phyloP scores from a whole-genome alignment of 2,888 invertebrate genomes.

The Lasioglossum zephyrum region DNA sequence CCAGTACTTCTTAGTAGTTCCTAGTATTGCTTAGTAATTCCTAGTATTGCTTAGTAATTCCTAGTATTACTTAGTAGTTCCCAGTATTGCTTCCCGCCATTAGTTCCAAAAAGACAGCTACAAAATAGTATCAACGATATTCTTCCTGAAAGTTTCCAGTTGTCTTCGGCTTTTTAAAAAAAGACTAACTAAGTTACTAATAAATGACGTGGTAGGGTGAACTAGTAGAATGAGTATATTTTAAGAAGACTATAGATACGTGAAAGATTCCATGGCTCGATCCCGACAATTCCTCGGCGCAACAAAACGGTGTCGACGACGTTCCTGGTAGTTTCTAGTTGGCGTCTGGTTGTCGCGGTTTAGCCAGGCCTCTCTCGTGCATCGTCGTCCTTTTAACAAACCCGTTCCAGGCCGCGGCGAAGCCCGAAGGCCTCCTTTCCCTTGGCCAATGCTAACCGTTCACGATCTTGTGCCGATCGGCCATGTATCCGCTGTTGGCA shows the following conservation, averaged over 20 bases:
- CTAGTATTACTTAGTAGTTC: neutral
- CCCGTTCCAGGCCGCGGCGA: constrained; percentile 45
- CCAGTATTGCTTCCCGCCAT: neutral
- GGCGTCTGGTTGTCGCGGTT: constrained; percentile 49
- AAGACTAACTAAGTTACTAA: neutral
- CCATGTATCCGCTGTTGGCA: neutral
- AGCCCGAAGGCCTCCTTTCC: constrained; percentile 50
- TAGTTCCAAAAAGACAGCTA: neutral
- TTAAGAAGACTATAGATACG: neutral
- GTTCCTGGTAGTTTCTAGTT: constrained; percentile 12
- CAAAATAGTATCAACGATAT: no score
- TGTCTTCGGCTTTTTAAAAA: neutral
- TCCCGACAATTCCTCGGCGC: neutral
- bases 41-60: neutral
- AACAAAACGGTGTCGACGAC: neutral
- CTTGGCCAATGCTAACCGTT: constrained; percentile 25
- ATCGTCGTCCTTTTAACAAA: constrained; percentile 54
- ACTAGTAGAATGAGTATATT: neutral
- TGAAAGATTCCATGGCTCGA: neutral
- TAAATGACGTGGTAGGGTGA: neutral
- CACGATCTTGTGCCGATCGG: constrained; percentile 3
- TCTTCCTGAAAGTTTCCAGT: neutral
- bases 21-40: neutral
- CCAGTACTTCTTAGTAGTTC: neutral
- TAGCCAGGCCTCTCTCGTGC: constrained; percentile 21